Conservation (phyloP, 2,888 invertebrate species). For the Camptogramma bilineatum region DNA sequence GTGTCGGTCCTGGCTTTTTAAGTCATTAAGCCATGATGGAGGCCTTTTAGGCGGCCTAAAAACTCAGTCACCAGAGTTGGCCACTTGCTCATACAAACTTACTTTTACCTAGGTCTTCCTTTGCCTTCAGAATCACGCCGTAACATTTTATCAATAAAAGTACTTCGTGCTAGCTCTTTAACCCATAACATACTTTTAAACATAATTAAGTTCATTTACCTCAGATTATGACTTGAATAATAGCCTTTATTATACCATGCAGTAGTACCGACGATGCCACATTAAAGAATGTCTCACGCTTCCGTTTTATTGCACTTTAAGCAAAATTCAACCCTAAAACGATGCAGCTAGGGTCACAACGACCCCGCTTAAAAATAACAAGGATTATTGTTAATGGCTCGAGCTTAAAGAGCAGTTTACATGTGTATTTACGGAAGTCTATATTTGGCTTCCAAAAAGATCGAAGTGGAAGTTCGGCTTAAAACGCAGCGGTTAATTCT, state of each 20-base stretch:
- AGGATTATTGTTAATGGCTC: conserved; percentile 76
- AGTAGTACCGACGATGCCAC: background rate
- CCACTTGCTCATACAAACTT: too few relatives aligned
- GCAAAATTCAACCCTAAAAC: conserved; percentile 56
- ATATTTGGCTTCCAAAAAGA: conserved; percentile 49
- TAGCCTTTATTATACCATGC: conserved; percentile 53
- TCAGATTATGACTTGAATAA: conserved; percentile 66
- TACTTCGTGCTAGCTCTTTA: too few relatives aligned
- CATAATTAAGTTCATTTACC: conserved; percentile 40
- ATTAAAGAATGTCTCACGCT: conserved; percentile 62
- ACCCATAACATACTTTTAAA: too few relatives aligned
- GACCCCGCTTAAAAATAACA: conserved; percentile 58
- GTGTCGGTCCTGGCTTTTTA: too few relatives aligned
- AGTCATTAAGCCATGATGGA: too few relatives aligned
- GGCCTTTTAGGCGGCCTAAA: too few relatives aligned
- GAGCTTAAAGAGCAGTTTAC: conserved; percentile 64
- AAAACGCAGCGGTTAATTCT: conserved; percentile 66
- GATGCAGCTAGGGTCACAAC: conserved; percentile 41
- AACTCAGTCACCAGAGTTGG: too few relatives aligned
- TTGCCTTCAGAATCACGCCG: too few relatives aligned
- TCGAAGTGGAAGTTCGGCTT: conserved; percentile 48
- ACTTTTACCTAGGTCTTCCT: too few relatives aligned
- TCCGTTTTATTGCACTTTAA: conserved; percentile 47
- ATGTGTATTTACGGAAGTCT: conserved; percentile 66
- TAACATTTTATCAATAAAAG: too few relatives aligned